Conservation (phyloP, 2,888 invertebrate genomes). For the Drosophila dives region DNA sequence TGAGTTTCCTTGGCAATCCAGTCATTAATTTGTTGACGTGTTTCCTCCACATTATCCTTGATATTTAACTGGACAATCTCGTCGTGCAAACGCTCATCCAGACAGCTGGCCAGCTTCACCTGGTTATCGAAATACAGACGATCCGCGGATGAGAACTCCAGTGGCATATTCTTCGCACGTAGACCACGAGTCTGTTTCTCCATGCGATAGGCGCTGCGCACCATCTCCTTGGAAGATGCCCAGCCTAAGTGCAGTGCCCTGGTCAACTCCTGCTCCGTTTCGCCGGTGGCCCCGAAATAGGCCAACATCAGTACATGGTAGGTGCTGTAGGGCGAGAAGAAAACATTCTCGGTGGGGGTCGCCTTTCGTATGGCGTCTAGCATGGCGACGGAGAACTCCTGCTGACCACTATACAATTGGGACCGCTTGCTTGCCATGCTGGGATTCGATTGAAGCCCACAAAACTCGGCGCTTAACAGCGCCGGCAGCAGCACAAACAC, state of each 20-base stretch:
- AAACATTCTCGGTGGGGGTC: slow-evolving; percentile 90
- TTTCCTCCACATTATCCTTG: slow-evolving; percentile 86
- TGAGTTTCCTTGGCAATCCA: slow-evolving; percentile 92
- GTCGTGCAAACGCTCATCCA: slow-evolving; percentile 88
- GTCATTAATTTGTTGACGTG: slow-evolving; percentile 89
- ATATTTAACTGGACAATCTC: slow-evolving; percentile 89
- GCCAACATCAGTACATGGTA: slow-evolving; percentile 92
- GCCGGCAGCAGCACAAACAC: slow-evolving; percentile 52
- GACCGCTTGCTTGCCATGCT: not conserved
- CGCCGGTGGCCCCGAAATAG: slow-evolving; percentile 90
- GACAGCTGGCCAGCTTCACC: slow-evolving; percentile 87
- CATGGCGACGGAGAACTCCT: slow-evolving; percentile 89
- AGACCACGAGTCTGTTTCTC: slow-evolving; percentile 87
- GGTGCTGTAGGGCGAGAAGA: slow-evolving; percentile 95
- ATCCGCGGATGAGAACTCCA: slow-evolving; percentile 92
- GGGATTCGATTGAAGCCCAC: slow-evolving; percentile 20
- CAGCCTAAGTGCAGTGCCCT: slow-evolving; percentile 79
- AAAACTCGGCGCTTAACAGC: slow-evolving; percentile 49
- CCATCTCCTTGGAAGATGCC: slow-evolving; percentile 88
- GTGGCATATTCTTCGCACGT: slow-evolving; percentile 87
- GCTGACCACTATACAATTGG: slow-evolving; percentile 87
- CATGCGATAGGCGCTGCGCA: slow-evolving; percentile 90
- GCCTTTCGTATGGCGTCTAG: slow-evolving; percentile 89
- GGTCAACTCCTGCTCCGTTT: slow-evolving; percentile 87
- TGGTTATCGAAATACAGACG: slow-evolving; percentile 88